Evolutionary conservation across 2,797 vertebrate species (phyloP), one percentile per base, ranked within the genome.

Genomic region (Sebastes iracundus): DNA sequence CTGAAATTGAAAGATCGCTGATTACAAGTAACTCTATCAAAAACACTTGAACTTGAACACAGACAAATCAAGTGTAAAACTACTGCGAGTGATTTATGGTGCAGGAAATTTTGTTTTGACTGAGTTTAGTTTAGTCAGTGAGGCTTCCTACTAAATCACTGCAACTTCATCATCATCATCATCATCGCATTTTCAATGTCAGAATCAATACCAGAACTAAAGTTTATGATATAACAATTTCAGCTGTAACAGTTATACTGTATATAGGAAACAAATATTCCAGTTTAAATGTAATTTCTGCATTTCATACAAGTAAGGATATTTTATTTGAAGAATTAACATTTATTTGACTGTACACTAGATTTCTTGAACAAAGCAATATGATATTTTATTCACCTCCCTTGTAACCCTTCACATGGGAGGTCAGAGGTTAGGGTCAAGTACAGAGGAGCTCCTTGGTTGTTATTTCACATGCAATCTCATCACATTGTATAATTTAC

Each of bases 1-100:
- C 27, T 60, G 33, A 18, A 66, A 8, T 6, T 22, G 13, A 46
- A 22, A 70, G 8, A 65, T 4, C 2, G 2, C 25, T 81, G 30
- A 78, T 70, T 72, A 42, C 27, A 77, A 71, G 32, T 28, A 35
- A 27, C 32, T 72, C 66, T 72, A 56, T 55, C 71, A 58, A 64
- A 16, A 79, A 6, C 10, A 65, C 28, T 75, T 28, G 13, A 80
- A 64, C 9, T 60, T 42, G 38, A 42, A 42, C 42, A 49, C 42
- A 49, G 42, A 49, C 16, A 49, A 49, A 49, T 49, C 7, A 0
- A 49, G 42, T 20, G 18, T 49, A 49, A 49, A 18, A 18, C 3
- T 49, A 49, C 42, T 46, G 42, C 3, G 1, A 2, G 42, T 18
- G 42, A 46, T 46, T 46, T 18, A 18, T 18, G 42, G 6, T 46